Evolutionary conservation across 2,113 vertebrate species (phyloP), one percentile per base, ranked within the genome.

Genomic region (Perca flavescens): DNA sequence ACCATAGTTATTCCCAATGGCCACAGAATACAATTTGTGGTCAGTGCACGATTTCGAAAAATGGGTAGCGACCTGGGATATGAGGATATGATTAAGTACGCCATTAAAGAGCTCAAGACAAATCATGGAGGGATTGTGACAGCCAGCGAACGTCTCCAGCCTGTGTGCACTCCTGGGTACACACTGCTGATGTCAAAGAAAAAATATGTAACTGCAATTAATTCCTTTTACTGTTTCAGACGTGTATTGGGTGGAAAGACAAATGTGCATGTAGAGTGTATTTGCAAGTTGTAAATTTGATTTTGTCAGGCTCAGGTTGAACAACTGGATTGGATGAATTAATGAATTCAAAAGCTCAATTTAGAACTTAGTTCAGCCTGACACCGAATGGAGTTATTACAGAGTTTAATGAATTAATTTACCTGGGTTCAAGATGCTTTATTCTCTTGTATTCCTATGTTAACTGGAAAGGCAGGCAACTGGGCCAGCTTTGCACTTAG

Each of bases 11-110:
- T 91, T 88, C 84, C 86, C 88, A 79, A 16, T 72, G 76, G 86
- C 82, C 36, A 53, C 3, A 50, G 72, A 63, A 87, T 52, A 83
- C 86, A 90, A 92, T 91, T 89, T 89, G 85, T 80, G 68, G 71
- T 85, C 83, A 75, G 80, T 57, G 76, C 76, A 82, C 43, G 15
- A 71, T 87, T 84, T 69, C 75, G 77, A 79, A 88, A 84, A 78
- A 71, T 56, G 68, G 36, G 25, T 71, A 66, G 58, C 79, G 80
- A 88, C 83, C 85, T 83, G 72, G 52, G 82, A 86, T 88, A 82
- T 70, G 57, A 84, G 79, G 74, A 61, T 71, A 82, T 89, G 86
- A 90, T 91, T 79, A 87, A 88, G 61, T 81, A 64, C 67, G 58
- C 68, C 64, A 83, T 90, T 91, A 87, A 86, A 88, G 74, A 82